Percentiles rank a stretch among this genome's conserved stretches.
These are phyloP conservation scores for Caenorhabditis latens DNA, from an alignment of 1,140 invertebrate genomes.

Conservation along the genomic window DNA sequence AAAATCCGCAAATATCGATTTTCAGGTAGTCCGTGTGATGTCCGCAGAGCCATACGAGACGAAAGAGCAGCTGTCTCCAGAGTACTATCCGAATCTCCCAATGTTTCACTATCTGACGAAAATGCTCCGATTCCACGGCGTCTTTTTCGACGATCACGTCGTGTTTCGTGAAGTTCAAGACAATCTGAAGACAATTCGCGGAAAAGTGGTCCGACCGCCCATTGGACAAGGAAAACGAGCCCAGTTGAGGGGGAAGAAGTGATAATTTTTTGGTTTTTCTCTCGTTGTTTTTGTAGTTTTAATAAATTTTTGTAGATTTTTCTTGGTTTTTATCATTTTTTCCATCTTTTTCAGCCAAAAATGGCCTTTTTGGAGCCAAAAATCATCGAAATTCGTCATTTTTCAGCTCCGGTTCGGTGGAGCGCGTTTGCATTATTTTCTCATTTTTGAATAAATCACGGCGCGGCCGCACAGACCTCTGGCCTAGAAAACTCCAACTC, in stretches of 20 bases:
- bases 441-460: background rate
- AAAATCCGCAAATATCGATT: slow-evolving; percentile 55
- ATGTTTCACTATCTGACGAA: slow-evolving; percentile 78
- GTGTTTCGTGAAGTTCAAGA: slow-evolving; percentile 74
- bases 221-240: slow-evolving; percentile 76
- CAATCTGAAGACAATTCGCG: slow-evolving; percentile 72
- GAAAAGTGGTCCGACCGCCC: slow-evolving; percentile 73
- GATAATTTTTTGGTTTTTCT: slow-evolving; percentile 46
- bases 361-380: too few relatives aligned
- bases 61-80: slow-evolving; percentile 65
- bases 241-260: slow-evolving; percentile 65
- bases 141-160: slow-evolving; percentile 77
- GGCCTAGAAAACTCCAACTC: too few relatives aligned
- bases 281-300: slow-evolving; percentile 13
- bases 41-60: slow-evolving; percentile 73
- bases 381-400: background rate
- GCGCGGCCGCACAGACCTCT: too few relatives aligned
- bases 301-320: background rate
- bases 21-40: slow-evolving; percentile 75
- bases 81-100: slow-evolving; percentile 76
- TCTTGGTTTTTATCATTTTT: background rate
- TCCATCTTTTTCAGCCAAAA: background rate
- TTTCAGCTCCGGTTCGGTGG: background rate
- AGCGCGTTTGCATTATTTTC: slow-evolving; percentile 5
- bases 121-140: slow-evolving; percentile 75